A percentile compares a stretch with the other conserved stretches of the same genome.
Evolutionary conservation across 2,888 invertebrate genomes (phyloP).

Genomic region (Rutpela maculata): DNA sequence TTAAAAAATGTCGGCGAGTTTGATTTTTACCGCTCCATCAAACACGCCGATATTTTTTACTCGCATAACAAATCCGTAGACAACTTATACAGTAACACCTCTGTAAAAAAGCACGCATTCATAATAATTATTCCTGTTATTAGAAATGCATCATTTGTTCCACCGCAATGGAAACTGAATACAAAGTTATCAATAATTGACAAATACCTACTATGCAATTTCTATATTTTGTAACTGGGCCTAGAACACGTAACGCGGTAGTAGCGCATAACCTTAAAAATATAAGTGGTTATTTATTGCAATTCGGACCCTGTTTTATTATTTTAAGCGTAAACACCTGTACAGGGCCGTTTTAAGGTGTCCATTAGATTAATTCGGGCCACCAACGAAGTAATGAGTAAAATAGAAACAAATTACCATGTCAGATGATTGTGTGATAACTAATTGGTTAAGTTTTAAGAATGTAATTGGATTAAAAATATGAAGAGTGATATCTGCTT

Average conservation of each 20-base stretch:
- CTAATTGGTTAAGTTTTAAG: too few relatives aligned
- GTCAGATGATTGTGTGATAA: too few relatives aligned
- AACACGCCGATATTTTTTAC: too few relatives aligned
- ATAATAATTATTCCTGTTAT: not conserved
- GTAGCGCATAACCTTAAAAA: constrained; percentile 7
- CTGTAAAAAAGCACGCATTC: not conserved
- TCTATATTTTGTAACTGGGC: constrained; percentile 3
- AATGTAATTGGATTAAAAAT: too few relatives aligned
- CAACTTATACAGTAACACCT: too few relatives aligned
- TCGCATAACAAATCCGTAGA: too few relatives aligned
- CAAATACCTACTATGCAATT: not conserved
- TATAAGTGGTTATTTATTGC: not conserved
- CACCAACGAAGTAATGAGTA: too few relatives aligned
- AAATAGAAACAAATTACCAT: too few relatives aligned
- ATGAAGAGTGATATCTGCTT: too few relatives aligned
- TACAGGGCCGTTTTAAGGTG: not conserved
- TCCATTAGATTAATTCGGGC: not conserved
- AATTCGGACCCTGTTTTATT: not conserved
- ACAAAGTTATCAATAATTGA: constrained; percentile 4
- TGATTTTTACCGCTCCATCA: too few relatives aligned
- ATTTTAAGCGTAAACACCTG: constrained; percentile 3
- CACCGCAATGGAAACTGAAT: constrained; percentile 1
- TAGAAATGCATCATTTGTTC: constrained; percentile 4
- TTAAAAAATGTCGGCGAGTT: too few relatives aligned
- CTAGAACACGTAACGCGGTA: constrained; percentile 3